Percentiles rank a stretch among this genome's conserved stretches.
Conservation (phyloP, 2,113 vertebrate species). For the Notothenia coriiceps region DNA sequence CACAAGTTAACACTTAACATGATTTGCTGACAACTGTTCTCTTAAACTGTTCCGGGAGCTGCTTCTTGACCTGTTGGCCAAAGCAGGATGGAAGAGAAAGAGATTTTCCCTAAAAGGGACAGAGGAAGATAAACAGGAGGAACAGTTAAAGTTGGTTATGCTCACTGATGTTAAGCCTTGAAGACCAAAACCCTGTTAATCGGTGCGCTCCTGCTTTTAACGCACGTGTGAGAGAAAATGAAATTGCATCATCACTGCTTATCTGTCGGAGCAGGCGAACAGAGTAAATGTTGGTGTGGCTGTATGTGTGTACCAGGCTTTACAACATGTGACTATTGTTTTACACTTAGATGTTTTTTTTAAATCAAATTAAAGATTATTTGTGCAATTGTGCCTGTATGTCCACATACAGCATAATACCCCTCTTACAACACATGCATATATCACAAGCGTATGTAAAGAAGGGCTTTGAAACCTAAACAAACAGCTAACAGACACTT, state of each 20-base stretch:
- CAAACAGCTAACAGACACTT: constrained; percentile 45
- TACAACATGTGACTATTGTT: constrained; percentile 38
- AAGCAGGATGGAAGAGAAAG: constrained; percentile 30
- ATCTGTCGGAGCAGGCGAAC: constrained; percentile 21
- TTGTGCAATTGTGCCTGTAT: constrained; percentile 9
- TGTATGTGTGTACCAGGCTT: constrained; percentile 46
- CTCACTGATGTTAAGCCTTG: constrained; percentile 63
- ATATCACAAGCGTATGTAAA: constrained; percentile 35
- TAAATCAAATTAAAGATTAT: constrained; percentile 30
- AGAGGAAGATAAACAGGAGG: constrained; percentile 22
- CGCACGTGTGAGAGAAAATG: constrained; percentile 31
- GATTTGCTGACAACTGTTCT: constrained; percentile 49
- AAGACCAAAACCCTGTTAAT: constrained; percentile 75
- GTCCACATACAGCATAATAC: constrained; percentile 7
- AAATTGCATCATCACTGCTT: constrained; percentile 35
- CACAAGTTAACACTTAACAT: constrained; percentile 45
- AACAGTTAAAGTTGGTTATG: constrained; percentile 20
- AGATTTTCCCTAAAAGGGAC: constrained; percentile 29
- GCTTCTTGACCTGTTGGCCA: constrained; percentile 54
- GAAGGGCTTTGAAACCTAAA: constrained; percentile 57
- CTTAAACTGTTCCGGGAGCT: constrained; percentile 55
- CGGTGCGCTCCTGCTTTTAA: constrained; percentile 46
- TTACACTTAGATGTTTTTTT: constrained; percentile 39
- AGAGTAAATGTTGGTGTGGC: constrained; percentile 40
- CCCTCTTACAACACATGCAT: constrained; percentile 27